Percentiles rank a stretch among this genome's conserved stretches.
phyloP scores from a whole-genome alignment of 2,888 invertebrate species.

The Drosophila phalerata region DNA sequence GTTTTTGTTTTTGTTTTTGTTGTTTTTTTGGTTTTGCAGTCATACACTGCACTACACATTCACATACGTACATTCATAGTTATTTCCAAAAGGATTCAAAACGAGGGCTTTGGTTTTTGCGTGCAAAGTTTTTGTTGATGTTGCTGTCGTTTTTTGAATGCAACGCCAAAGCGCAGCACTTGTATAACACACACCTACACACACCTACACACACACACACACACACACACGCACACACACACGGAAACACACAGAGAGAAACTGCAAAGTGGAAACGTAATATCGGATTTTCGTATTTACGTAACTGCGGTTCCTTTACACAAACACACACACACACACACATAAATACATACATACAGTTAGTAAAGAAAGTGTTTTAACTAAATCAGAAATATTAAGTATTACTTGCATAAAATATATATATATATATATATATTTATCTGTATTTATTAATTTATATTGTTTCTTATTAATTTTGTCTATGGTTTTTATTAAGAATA shows the following conservation, averaged over 20 bases:
- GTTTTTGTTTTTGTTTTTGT: too few species aligned
- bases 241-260: slow-evolving; percentile 3
- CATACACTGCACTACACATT: neutral
- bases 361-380: too few species aligned
- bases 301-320: slow-evolving; percentile 69
- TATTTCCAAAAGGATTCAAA: slow-evolving; percentile 71
- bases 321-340: slow-evolving; percentile 32
- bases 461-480: too few species aligned
- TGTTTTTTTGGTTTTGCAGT: slow-evolving; percentile 30
- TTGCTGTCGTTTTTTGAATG: slow-evolving; percentile 59
- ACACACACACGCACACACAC: slow-evolving; percentile 12
- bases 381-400: too few species aligned
- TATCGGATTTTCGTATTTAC: slow-evolving; percentile 80
- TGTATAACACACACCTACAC: slow-evolving; percentile 63
- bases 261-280: slow-evolving; percentile 70
- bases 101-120: slow-evolving; percentile 68
- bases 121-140: slow-evolving; percentile 62
- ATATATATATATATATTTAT: too few species aligned
- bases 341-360: neutral
- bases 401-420: too few species aligned
- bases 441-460: too few species aligned
- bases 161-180: slow-evolving; percentile 74
- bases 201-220: slow-evolving; percentile 19
- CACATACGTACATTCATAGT: slow-evolving; percentile 13
- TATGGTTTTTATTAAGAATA: too few species aligned